Percentiles rank a stretch among this genome's conserved stretches.
phyloP scores from a whole-genome alignment of 2,113 vertebrate species.

The Maylandia zebra region DNA sequence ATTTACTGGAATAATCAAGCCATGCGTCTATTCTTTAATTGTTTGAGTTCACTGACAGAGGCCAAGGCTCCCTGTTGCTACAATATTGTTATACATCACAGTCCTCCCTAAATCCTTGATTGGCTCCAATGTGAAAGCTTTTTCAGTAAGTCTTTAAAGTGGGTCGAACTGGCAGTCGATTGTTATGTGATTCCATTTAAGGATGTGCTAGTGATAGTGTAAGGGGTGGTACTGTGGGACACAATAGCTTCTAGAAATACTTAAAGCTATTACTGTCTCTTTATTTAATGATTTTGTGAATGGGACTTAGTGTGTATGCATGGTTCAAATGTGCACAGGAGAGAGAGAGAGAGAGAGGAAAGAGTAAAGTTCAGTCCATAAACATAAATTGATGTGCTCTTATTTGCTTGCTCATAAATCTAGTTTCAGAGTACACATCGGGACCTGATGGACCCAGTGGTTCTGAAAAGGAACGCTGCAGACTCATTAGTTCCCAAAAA shows the following conservation, averaged over 20 bases:
- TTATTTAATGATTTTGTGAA: background rate
- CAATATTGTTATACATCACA: background rate
- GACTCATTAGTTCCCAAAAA: slow-evolving; percentile 44
- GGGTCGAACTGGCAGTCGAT: background rate
- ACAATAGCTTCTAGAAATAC: background rate
- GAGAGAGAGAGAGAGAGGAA: background rate
- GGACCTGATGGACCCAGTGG: background rate
- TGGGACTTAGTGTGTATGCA: background rate
- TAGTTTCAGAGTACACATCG: slow-evolving; percentile 1
- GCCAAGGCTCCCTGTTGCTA: background rate
- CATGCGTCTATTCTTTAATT: background rate
- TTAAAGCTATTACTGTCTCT: background rate
- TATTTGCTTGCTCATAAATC: background rate
- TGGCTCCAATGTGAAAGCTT: background rate
- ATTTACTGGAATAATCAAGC: background rate
- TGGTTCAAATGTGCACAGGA: background rate
- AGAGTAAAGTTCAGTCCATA: background rate
- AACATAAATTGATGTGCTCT: background rate
- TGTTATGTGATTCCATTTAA: background rate
- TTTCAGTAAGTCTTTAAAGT: background rate
- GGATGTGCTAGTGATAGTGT: background rate
- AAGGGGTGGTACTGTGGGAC: background rate
- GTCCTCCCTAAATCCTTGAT: background rate
- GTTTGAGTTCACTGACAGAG: background rate
- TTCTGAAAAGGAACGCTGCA: slow-evolving; percentile 9